Base-by-base conservation (phyloP, 2,888 invertebrate species). In the Aelia acuminata region DNA sequence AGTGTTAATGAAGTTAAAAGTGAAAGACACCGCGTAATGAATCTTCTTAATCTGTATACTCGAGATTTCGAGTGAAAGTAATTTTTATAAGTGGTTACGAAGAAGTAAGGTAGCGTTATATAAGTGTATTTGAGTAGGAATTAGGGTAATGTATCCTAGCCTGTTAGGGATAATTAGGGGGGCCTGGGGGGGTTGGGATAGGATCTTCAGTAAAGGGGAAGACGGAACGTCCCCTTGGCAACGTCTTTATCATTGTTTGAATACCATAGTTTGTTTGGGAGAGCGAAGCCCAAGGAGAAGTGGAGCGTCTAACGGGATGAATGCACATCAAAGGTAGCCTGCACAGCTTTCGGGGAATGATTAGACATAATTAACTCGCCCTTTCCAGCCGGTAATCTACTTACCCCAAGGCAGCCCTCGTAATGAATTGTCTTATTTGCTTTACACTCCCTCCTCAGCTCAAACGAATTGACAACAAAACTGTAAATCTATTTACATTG, bases 241-340 rank as follows among this genome's bases (percentile, higher is more conserved):
- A 57, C 89, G 89, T 89, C 89, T 89, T 89, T 86, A 89, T 87
- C 89, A 89, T 89, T 89, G 89, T 89, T 89, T 89, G 89, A 89
- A 89, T 89, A 89, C 89, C 87, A 89, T 89, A 89, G 89, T 89
- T 89, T 89, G 89, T 89, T 89, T 89, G 87, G 87, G 89, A 88
- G 85, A 88, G 89, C 89, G 47, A 43, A 43, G 75, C 57, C 87
- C 35, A 87, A 75, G 87, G 75, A 43, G 87, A 89, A 89, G 89
- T 87, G 89, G 88, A 89, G 89, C 89, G 89, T 39, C 88, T 89
- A 89, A 89, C 89, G 85, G 89, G 89, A 88, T 89, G 89, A 89
- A 89, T 89, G 89, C 88, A 89, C 88, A 89, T 89, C 89, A 89
- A 89, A 89, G 89, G 87, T 50, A 75, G 70, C 85, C 88, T 89